Percentiles rank a stretch among this genome's conserved stretches.
Conservation (phyloP, 1,140 invertebrate species). For the Sinella curviseta region DNA sequence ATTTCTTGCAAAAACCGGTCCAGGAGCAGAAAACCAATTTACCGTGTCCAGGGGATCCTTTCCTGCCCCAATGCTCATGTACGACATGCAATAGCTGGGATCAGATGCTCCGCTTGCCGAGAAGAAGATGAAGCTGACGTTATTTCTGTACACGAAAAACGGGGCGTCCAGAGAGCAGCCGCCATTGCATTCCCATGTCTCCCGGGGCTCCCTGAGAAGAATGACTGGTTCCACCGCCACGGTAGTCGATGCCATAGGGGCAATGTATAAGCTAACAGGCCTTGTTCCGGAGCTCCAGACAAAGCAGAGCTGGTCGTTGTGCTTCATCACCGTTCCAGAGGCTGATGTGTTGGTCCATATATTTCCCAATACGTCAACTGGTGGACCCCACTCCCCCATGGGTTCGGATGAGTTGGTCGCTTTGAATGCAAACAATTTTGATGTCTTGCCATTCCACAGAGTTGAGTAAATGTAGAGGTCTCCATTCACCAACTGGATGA, state of each 20-base stretch:
- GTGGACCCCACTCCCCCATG: conserved; percentile 37
- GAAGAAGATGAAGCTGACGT: conserved; percentile 19
- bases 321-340: conserved; percentile 28
- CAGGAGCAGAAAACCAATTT: conserved; percentile 10
- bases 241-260: conserved; percentile 31
- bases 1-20: conserved; percentile 26
- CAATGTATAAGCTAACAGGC: conserved; percentile 35
- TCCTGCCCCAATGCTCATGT: conserved; percentile 24
- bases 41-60: not conserved
- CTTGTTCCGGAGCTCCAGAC: not conserved
- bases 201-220: conserved; percentile 27
- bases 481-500: conserved; percentile 37
- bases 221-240: conserved; percentile 11
- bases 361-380: no score
- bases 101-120: conserved; percentile 19
- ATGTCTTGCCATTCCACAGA: conserved; percentile 28
- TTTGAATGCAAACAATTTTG: conserved; percentile 37
- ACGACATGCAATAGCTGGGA: conserved; percentile 15
- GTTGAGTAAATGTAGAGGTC: conserved; percentile 44
- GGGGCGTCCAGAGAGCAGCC: conserved; percentile 22
- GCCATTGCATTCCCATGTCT: conserved; percentile 32
- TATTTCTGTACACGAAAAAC: conserved; percentile 15
- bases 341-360: conserved; percentile 1
- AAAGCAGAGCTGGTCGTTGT: not conserved
- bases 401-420: conserved; percentile 34